These are phyloP conservation scores for Tribolium freemani DNA, from an alignment of 2,888 invertebrate species.

Conservation along the genomic window DNA sequence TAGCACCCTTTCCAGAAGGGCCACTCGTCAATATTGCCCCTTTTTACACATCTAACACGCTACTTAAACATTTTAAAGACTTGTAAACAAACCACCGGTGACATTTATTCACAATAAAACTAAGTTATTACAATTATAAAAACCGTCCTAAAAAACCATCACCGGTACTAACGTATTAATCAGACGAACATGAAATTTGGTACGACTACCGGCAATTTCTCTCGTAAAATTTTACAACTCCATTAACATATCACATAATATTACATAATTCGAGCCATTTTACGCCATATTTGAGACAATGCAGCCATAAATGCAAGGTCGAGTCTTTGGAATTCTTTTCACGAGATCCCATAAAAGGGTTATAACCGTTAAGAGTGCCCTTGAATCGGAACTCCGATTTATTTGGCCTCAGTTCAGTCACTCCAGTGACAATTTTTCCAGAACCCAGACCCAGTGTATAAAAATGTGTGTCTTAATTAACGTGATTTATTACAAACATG, in stretches of 20 bases:
- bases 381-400: conserved; percentile 33
- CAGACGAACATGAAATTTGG: not conserved
- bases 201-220: not conserved
- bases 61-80: conserved; percentile 24
- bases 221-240: conserved; percentile 18
- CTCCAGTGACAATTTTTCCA: not conserved
- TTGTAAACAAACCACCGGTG: conserved; percentile 27
- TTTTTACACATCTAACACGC: conserved; percentile 7
- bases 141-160: not conserved
- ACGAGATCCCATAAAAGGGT: conserved; percentile 52
- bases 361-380: conserved; percentile 52
- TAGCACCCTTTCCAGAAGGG: conserved; percentile 1
- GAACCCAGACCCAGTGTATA: not conserved
- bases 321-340: conserved; percentile 24
- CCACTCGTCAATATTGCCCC: not conserved
- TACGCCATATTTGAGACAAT: conserved; percentile 8
- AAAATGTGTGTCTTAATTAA: conserved; percentile 8
- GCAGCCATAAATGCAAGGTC: conserved; percentile 19
- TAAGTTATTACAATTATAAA: conserved; percentile 18
- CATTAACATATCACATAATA: conserved; percentile 18
- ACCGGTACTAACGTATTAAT: conserved; percentile 11
- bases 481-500: conserved; percentile 6
- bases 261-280: conserved; percentile 13
- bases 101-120: conserved; percentile 27
- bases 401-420: conserved; percentile 2